Percentiles rank a stretch among this genome's conserved stretches.
These are phyloP conservation scores for Amblyopsis rosae DNA, from an alignment of 2,113 vertebrate genomes.

Conservation along the genomic window DNA sequence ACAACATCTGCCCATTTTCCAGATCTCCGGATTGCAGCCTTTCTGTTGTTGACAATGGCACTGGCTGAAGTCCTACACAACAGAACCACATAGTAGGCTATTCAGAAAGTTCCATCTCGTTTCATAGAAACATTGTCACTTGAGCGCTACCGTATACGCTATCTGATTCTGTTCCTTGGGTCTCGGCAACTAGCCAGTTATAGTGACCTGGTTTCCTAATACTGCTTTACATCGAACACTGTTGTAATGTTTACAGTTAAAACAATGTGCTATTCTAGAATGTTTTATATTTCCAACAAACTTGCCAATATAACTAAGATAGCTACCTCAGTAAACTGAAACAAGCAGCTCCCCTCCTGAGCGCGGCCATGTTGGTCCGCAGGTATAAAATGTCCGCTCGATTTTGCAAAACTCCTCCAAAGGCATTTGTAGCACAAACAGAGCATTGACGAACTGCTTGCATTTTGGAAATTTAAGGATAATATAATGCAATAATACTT, in stretches of 20 bases:
- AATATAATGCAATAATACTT: background rate
- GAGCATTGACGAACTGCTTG: constrained; percentile 61
- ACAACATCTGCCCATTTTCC: constrained; percentile 34
- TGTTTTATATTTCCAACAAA: background rate
- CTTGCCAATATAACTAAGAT: background rate
- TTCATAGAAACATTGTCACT: too few relatives aligned
- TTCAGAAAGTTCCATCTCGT: too few relatives aligned
- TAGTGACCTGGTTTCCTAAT: too few relatives aligned
- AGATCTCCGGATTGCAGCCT: constrained; percentile 25
- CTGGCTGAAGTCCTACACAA: constrained; percentile 48
- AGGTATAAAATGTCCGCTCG: constrained; percentile 54
- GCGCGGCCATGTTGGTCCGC: constrained; percentile 67
- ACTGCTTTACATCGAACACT: too few relatives aligned
- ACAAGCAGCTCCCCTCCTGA: constrained; percentile 31
- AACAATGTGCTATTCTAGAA: too few relatives aligned
- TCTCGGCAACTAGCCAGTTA: too few relatives aligned
- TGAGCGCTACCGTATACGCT: too few relatives aligned
- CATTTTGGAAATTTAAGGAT: constrained; percentile 30
- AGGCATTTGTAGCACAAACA: constrained; percentile 52
- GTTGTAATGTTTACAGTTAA: background rate
- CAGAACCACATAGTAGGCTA: background rate
- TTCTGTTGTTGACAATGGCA: constrained; percentile 38
- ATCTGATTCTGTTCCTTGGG: too few relatives aligned
- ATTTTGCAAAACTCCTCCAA: constrained; percentile 42
- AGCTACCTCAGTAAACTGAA: constrained; percentile 66